Evolutionary conservation across 2,888 invertebrate genomes (phyloP).

Genomic region (Theodoxus fluviatilis): DNA sequence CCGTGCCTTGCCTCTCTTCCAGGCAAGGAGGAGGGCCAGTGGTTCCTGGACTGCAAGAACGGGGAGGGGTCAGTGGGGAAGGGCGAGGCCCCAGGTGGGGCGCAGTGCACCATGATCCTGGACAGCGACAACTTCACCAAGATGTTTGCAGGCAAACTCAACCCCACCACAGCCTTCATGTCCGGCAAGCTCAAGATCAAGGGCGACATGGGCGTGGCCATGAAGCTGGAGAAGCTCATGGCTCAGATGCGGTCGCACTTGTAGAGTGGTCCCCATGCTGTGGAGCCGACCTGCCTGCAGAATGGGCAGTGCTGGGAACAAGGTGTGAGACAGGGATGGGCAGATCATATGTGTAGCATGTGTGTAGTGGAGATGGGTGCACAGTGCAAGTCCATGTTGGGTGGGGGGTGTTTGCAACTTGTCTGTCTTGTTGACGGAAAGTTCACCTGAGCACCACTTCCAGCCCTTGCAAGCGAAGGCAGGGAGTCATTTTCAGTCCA

Average conservation of each 20-base stretch:
- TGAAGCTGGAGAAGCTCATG: constrained; percentile 80
- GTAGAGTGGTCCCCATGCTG: constrained; percentile 14
- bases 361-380: no score
- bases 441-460: no score
- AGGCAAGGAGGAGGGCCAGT: constrained; percentile 77
- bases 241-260: constrained; percentile 32
- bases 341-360: no score
- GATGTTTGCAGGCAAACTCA: constrained; percentile 78
- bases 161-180: constrained; percentile 93
- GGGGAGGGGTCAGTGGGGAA: constrained; percentile 81
- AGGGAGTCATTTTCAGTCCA: no score
- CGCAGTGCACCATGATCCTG: constrained; percentile 87
- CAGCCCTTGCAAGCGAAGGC: no score
- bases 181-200: constrained; percentile 91
- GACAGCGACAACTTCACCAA: constrained; percentile 70
- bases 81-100: constrained; percentile 74
- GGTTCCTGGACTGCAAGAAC: constrained; percentile 89
- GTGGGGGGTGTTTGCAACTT: no score
- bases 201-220: constrained; percentile 91
- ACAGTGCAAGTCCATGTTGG: no score
- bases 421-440: no score
- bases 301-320: no score
- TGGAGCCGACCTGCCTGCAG: no score
- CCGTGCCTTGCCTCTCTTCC: constrained; percentile 32
- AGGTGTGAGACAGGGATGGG: no score